phyloP scores from a whole-genome alignment of 2,888 invertebrate genomes.

The Diarsia rubi region DNA sequence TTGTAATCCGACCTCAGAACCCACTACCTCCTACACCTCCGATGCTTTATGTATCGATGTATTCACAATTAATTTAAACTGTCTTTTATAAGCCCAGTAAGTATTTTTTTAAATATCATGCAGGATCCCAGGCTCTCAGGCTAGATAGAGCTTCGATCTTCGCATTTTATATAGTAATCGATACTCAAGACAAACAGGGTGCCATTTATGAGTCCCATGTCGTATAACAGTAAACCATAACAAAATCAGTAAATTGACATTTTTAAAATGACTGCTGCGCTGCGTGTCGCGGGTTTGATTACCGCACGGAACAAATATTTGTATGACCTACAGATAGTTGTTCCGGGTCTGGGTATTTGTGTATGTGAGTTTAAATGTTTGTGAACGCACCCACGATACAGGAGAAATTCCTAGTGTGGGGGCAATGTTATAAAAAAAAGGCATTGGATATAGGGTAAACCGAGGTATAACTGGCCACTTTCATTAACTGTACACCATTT shows the following conservation, averaged over 20 bases:
- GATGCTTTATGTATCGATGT: not conserved
- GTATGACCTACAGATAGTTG: too few species aligned
- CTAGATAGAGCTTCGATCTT: not conserved
- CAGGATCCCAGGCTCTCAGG: not conserved
- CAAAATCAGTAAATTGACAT: not conserved
- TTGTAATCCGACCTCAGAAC: not conserved
- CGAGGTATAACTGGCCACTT: too few species aligned
- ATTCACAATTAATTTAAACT: not conserved
- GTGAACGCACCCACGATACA: too few species aligned
- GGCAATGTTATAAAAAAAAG: too few species aligned
- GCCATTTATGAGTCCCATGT: not conserved
- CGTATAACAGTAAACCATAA: not conserved
- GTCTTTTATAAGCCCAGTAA: not conserved
- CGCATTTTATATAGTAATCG: not conserved
- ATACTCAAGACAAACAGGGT: not conserved
- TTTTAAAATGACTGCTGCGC: too few species aligned
- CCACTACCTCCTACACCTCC: not conserved
- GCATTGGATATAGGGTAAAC: too few species aligned
- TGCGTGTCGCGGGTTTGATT: too few species aligned
- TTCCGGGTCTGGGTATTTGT: too few species aligned
- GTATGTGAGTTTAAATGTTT: too few species aligned
- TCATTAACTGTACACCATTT: not conserved
- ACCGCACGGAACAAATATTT: too few species aligned
- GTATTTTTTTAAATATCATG: not conserved
- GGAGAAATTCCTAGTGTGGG: too few species aligned